Conservation (phyloP, 2,888 invertebrate species). For the Neoitamus cyanurus region DNA sequence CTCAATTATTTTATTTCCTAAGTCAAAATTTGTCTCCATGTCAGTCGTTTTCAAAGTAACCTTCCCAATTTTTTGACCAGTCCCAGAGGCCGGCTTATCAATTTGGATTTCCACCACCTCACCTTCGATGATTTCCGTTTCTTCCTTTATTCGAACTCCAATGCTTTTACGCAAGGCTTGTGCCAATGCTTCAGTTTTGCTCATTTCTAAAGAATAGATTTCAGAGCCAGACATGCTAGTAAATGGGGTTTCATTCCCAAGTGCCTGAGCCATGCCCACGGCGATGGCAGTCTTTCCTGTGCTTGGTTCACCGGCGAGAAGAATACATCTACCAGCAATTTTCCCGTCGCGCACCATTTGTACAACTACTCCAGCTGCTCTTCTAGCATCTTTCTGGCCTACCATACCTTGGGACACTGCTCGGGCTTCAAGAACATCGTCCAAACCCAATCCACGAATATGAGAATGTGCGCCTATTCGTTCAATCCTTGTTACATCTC, state of each 20-base stretch:
- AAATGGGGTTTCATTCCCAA: conserved; percentile 96
- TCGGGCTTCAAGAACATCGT: conserved; percentile 93
- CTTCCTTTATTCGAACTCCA: conserved; percentile 96
- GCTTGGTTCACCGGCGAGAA: conserved; percentile 98
- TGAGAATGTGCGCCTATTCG: conserved; percentile 98
- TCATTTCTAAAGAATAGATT: conserved; percentile 98
- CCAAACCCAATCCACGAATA: conserved; percentile 94
- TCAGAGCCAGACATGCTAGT: conserved; percentile 99
- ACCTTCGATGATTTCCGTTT: conserved; percentile 98
- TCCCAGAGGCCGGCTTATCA: conserved; percentile 92
- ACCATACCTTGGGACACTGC: conserved; percentile 98
- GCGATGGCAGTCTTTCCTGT: conserved; percentile 98
- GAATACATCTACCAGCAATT: conserved; percentile 94
- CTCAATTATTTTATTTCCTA: conserved; percentile 98
- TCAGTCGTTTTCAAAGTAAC: conserved; percentile 98
- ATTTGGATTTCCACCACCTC: conserved; percentile 98
- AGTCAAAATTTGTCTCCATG: conserved; percentile 99
- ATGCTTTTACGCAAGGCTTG: conserved; percentile 98
- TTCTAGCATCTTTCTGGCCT: conserved; percentile 89
- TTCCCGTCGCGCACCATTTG: conserved; percentile 99
- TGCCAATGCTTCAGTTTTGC: conserved; percentile 97
- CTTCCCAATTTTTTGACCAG: conserved; percentile 84
- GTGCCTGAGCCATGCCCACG: conserved; percentile 93
- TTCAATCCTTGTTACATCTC: conserved; percentile 93
- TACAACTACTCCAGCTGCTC: conserved; percentile 93